Evolutionary conservation across 2,113 vertebrate genomes (phyloP).

Genomic region (Cervus canadensis): DNA sequence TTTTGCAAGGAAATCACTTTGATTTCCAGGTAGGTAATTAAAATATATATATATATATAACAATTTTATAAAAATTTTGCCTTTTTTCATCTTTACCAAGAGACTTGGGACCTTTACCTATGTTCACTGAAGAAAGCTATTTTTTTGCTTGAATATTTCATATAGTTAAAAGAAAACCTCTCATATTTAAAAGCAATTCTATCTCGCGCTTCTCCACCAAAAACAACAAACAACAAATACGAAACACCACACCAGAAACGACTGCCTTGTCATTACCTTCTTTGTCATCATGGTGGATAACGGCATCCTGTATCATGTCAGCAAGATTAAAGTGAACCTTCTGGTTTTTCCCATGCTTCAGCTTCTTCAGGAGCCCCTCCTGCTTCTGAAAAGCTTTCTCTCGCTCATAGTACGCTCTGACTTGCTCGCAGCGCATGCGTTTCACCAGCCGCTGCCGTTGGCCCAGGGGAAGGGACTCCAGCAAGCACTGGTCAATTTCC

Average conservation of each 20-base stretch:
- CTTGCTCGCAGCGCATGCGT: conserved; percentile 95
- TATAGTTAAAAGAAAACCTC: neutral
- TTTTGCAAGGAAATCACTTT: neutral
- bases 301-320: conserved; percentile 89
- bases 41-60: neutral
- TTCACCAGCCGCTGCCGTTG: conserved; percentile 95
- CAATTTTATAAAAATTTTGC: neutral
- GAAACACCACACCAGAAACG: neutral
- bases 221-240: neutral
- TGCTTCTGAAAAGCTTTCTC: conserved; percentile 89
- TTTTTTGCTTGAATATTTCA: neutral
- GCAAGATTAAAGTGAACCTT: conserved; percentile 82
- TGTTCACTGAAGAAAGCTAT: neutral
- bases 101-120: neutral
- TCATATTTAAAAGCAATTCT: neutral
- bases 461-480: conserved; percentile 95
- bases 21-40: neutral
- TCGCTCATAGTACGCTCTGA: conserved; percentile 92
- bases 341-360: conserved; percentile 81
- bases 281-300: conserved; percentile 90
- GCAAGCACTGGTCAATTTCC: conserved; percentile 99
- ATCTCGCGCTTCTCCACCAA: neutral
- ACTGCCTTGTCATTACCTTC: conserved; percentile 84
- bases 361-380: conserved; percentile 77
- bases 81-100: neutral